Conservation (phyloP, 2,113 vertebrate species). For the Phocoena sinus region DNA sequence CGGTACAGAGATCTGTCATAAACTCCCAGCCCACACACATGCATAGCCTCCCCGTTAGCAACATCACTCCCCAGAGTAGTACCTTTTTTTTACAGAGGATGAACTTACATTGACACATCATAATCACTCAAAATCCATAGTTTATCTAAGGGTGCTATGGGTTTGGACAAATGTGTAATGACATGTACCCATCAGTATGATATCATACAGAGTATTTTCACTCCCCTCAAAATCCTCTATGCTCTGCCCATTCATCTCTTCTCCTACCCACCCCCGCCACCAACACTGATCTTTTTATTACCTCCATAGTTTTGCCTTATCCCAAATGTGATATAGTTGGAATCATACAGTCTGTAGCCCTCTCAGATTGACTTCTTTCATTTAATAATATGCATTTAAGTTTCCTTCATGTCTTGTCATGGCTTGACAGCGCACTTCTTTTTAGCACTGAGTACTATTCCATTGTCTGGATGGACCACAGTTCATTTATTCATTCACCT, state of each 20-base stretch:
- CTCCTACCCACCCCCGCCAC: too few species aligned
- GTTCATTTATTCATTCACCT: too few species aligned
- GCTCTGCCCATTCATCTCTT: background rate
- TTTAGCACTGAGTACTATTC: too few species aligned
- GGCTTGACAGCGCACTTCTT: too few species aligned
- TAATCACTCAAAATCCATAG: background rate
- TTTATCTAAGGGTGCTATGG: background rate
- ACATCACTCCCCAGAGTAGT: background rate
- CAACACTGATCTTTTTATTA: too few species aligned
- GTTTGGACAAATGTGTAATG: background rate
- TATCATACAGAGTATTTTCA: background rate
- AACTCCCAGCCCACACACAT: background rate
- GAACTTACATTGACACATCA: background rate
- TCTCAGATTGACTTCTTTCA: too few species aligned
- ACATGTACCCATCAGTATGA: background rate
- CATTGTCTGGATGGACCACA: too few species aligned
- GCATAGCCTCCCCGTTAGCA: background rate
- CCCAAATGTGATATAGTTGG: too few species aligned
- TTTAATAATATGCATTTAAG: too few species aligned
- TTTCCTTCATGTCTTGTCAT: too few species aligned
- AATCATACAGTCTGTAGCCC: too few species aligned
- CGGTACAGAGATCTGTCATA: background rate
- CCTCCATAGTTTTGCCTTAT: too few species aligned
- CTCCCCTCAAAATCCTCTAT: background rate
- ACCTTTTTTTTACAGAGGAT: background rate